Evolutionary conservation across 1,140 invertebrate genomes (phyloP), one percentile per base, ranked within the genome.

Genomic region (Drosophila takahashii): DNA sequence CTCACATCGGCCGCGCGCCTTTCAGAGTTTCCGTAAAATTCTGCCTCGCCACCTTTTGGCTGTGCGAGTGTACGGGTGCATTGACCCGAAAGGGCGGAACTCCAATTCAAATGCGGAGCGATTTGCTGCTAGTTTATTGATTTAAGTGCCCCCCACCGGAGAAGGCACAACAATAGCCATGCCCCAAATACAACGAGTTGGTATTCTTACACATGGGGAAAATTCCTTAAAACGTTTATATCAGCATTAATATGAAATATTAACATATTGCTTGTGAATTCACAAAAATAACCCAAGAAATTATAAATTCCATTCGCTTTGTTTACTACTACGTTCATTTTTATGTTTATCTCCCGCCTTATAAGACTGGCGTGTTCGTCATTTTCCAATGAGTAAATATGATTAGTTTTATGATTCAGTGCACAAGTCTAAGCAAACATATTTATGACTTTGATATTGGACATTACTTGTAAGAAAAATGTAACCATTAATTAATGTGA

Each of bases 151-250:
- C 79, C 52, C 64, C 48, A 45, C 65, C 45, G 69, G 65, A 86
- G 79, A 34, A 75, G 59, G 65, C 53, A 56, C 74, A 72, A 77
- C 72, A 77, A 77, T 71, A 71, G 57, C 51, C 53, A 45, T 84
- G 85, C 84, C 72, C 76, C 84, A 87, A 87, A 89, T 84, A 89
- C 79, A 89, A 83, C 78, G 81, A 87, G 77, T 87, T 67, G 62
- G 60, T 70, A 72, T 61, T 77, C 22, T 58, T 84, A 27, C 59
- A 62, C 59, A 41, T 26, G 5, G n/a, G 15, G 27, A 62, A 41
- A 42, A 10, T 18, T 3, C 9, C 9, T 11, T 11, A 16, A 7
- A 32, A 32, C 8, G 8, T 1, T 7, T 1, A 29, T 29, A n/a
- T n/a, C 5, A 5, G 8, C 7, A 13, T 8, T 42, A 4, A 4